phyloP scores from a whole-genome alignment of 2,113 vertebrate genomes.

The Cygnus atratus region DNA sequence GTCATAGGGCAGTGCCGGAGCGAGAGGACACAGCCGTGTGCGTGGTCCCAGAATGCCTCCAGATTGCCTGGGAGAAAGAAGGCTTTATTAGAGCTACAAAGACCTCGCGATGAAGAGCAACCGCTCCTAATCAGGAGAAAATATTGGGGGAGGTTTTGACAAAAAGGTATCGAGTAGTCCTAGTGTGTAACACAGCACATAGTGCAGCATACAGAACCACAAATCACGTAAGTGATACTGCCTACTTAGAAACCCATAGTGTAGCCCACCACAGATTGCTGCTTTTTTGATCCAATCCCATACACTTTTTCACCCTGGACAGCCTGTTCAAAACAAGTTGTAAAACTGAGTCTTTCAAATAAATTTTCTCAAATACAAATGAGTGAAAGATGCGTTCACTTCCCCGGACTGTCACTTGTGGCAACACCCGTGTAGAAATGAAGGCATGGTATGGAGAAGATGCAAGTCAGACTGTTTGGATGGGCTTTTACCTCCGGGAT shows the following conservation, averaged over 20 bases:
- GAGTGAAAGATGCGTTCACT: not conserved
- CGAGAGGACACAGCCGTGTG: conserved; percentile 31
- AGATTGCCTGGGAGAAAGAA: conserved; percentile 67
- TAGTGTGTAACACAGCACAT: accelerated
- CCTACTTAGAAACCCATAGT: not conserved
- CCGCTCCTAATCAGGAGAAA: conserved; percentile 13
- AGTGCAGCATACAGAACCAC: accelerated
- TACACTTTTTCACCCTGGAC: not conserved
- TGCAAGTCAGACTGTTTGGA: not conserved
- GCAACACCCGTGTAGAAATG: not conserved
- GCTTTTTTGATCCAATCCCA: not conserved
- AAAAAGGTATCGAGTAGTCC: not conserved
- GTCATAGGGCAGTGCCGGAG: conserved; percentile 22
- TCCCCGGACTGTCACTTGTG: not conserved
- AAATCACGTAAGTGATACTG: not conserved
- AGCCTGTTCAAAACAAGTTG: not conserved
- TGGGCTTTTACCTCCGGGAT: not conserved
- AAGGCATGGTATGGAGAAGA: not conserved
- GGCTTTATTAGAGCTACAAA: conserved; percentile 75
- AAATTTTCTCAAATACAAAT: not conserved
- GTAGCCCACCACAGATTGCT: not conserved
- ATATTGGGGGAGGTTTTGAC: not conserved
- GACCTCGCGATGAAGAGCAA: conserved; percentile 14
- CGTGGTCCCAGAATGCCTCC: conserved; percentile 26
- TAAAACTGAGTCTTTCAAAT: not conserved